Evolutionary conservation across 2,888 invertebrate genomes (phyloP).

Genomic region (Pecten maximus): DNA sequence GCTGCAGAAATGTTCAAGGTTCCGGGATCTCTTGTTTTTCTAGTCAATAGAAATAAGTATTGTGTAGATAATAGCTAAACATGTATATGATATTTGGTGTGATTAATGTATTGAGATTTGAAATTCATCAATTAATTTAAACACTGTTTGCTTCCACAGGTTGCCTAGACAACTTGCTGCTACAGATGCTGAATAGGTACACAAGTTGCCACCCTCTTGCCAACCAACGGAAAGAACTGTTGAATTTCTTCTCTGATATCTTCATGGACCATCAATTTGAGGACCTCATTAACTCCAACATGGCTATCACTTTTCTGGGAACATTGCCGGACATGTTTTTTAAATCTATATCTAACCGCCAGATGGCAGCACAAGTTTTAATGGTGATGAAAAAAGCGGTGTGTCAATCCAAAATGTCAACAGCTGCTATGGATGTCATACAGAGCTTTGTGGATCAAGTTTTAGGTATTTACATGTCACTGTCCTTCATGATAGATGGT

Average conservation of each 20-base stretch:
- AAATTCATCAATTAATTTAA: not conserved
- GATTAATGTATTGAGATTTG: not conserved
- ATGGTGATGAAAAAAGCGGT: conserved; percentile 62
- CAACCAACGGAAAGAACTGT: conserved; percentile 60
- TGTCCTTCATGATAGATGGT: not conserved
- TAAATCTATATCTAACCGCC: conserved; percentile 52
- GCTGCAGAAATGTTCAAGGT: too few relatives aligned
- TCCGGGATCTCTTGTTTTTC: too few relatives aligned
- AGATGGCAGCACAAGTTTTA: conserved; percentile 60
- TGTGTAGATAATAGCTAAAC: too few relatives aligned
- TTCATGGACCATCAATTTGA: conserved; percentile 41
- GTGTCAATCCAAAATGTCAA: conserved; percentile 58
- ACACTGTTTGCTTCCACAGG: conserved; percentile 48
- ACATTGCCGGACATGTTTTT: conserved; percentile 64
- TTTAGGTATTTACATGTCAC: not conserved
- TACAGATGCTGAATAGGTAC: conserved; percentile 55
- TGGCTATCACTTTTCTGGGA: conserved; percentile 56
- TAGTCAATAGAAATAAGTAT: too few relatives aligned
- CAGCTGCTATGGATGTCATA: conserved; percentile 36
- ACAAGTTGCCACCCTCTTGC: conserved; percentile 59
- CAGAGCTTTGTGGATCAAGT: conserved; percentile 18
- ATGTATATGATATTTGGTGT: too few relatives aligned
- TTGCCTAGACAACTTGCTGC: conserved; percentile 52
- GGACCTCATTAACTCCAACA: conserved; percentile 47
- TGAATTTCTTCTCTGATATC: conserved; percentile 62